Conservation (phyloP, 1,140 invertebrate species). For the Zaprionus tsacasi region DNA sequence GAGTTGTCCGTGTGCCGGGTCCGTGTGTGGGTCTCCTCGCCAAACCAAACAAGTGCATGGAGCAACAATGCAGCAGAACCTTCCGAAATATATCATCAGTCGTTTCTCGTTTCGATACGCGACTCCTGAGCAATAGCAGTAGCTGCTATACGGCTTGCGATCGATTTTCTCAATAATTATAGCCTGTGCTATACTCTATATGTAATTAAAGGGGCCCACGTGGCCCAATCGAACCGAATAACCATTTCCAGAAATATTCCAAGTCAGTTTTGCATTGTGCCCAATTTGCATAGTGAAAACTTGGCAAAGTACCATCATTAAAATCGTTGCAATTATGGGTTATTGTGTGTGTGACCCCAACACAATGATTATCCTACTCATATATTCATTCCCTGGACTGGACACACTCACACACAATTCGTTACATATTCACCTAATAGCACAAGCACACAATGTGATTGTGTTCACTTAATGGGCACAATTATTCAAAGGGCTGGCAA, state of each 20-base stretch:
- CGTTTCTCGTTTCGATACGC: background rate
- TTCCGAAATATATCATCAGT: conserved; percentile 19
- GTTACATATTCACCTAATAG: conserved; percentile 18
- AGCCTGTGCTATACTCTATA: background rate
- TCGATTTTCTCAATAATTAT: conserved; percentile 35
- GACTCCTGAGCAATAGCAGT: background rate
- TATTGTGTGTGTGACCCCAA: background rate
- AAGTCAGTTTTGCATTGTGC: background rate
- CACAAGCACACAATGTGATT: conserved; percentile 1
- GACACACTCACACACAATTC: background rate
- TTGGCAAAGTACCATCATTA: conserved; percentile 1
- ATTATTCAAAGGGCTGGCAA: conserved; percentile 9
- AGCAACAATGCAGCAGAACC: conserved; percentile 7
- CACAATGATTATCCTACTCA: conserved; percentile 16
- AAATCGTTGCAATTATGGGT: background rate
- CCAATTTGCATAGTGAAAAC: conserved; percentile 6
- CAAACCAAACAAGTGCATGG: conserved; percentile 22
- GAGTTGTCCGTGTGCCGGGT: conserved; percentile 4
- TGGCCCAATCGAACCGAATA: background rate
- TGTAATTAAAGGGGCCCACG: conserved; percentile 22
- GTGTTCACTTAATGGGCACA: conserved; percentile 13
- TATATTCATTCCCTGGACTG: conserved; percentile 11
- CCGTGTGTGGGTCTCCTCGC: conserved; percentile 5
- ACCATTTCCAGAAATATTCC: background rate
- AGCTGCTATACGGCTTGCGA: conserved; percentile 7